phyloP scores from a whole-genome alignment of 2,888 invertebrate genomes.

The Harpagoxenus sublaevis region DNA sequence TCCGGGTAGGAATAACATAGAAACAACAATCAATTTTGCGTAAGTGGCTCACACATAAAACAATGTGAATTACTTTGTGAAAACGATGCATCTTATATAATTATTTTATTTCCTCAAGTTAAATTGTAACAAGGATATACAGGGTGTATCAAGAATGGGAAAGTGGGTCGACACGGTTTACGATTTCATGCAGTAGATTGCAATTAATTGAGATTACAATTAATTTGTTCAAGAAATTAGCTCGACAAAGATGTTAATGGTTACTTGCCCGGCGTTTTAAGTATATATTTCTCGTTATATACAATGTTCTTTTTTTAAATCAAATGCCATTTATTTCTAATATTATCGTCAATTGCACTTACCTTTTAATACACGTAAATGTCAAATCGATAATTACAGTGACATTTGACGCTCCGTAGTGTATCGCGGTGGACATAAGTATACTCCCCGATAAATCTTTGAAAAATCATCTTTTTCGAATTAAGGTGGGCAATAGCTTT shows the following conservation, averaged over 20 bases:
- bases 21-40: conserved; percentile 1
- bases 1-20: not conserved
- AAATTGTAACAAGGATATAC: not conserved
- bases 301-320: not conserved
- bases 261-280: not conserved
- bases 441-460: not conserved
- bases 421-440: not conserved
- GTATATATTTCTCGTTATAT: conserved; percentile 2
- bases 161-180: not conserved
- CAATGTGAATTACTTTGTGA: not conserved
- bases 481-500: not conserved
- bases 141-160: not conserved
- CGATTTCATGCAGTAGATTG: not conserved
- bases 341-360: not conserved
- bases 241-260: not conserved
- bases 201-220: not conserved
- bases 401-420: not conserved
- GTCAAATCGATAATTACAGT: not conserved
- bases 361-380: conserved; percentile 17
- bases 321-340: not conserved
- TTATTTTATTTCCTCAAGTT: conserved; percentile 8
- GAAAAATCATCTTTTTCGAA: not conserved
- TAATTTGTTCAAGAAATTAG: not conserved
- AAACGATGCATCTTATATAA: conserved; percentile 12
- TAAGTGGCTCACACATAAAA: not conserved